These are phyloP conservation scores for Chelon auratus DNA, from an alignment of 2,797 vertebrate species.

Conservation along the genomic window DNA sequence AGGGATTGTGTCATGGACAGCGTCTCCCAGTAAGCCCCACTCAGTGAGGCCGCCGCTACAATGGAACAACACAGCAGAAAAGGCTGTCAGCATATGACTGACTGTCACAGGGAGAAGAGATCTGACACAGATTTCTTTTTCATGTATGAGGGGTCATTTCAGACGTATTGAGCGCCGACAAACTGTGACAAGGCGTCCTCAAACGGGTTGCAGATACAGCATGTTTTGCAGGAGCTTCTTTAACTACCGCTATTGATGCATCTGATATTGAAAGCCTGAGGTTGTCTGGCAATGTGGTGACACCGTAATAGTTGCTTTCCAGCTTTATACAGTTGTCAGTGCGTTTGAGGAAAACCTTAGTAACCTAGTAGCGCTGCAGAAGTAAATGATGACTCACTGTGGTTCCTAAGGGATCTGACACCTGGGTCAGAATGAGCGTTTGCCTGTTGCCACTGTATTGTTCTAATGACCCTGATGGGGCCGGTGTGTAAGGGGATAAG, in stretches of 20 bases:
- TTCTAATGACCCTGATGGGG: conserved; percentile 77
- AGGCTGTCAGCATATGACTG: conserved; percentile 57
- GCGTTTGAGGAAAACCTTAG: conserved; percentile 33
- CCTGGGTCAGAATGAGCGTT: conserved; percentile 77
- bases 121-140: conserved; percentile 56
- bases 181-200: conserved; percentile 17
- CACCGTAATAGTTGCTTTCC: conserved; percentile 41
- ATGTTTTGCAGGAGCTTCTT: background rate
- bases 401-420: conserved; percentile 78
- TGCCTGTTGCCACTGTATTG: conserved; percentile 78
- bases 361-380: background rate
- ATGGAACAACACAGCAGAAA: conserved; percentile 62
- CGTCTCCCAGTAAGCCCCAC: conserved; percentile 77
- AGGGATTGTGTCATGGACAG: conserved; percentile 86
- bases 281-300: background rate
- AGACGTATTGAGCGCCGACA: conserved; percentile 15
- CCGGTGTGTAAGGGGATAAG: conserved; percentile 82
- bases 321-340: conserved; percentile 16
- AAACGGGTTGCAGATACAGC: conserved; percentile 5
- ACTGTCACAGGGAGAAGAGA: conserved; percentile 53
- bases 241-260: background rate
- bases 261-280: conserved; percentile 13
- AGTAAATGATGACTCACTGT: conserved; percentile 48
- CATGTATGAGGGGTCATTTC: conserved; percentile 28
- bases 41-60: conserved; percentile 66